Percentiles rank a stretch among this genome's conserved stretches.
These are phyloP conservation scores for Strigamia crassipes DNA, from an alignment of 2,888 invertebrate species.

Conservation along the genomic window DNA sequence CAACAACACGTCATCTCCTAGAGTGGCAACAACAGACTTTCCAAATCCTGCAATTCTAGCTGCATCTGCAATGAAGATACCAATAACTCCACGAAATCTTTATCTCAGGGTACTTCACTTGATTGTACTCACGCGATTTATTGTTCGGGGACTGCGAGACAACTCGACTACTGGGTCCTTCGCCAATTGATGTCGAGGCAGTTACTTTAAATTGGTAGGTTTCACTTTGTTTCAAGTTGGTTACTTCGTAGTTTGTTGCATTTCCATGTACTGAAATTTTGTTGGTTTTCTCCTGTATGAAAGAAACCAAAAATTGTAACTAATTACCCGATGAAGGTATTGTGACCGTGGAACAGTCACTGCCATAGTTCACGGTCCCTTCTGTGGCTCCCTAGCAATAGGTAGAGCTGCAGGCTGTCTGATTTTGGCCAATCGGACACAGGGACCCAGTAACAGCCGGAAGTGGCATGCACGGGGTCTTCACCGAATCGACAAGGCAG, in stretches of 20 bases:
- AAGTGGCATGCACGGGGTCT: too few relatives aligned
- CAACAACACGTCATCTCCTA: conserved; percentile 56
- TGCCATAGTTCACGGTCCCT: too few relatives aligned
- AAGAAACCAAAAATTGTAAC: too few relatives aligned
- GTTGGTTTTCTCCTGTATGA: background rate
- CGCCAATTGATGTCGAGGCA: background rate
- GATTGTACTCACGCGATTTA: background rate
- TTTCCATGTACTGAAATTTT: background rate
- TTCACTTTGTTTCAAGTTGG: background rate
- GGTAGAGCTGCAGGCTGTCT: too few relatives aligned
- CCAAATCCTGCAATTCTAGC: conserved; percentile 59
- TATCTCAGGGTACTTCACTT: too few relatives aligned
- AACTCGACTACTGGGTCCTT: background rate
- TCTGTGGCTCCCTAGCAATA: too few relatives aligned
- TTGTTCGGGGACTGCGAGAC: background rate
- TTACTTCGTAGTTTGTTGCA: background rate
- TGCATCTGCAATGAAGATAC: conserved; percentile 51
- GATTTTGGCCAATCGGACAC: too few relatives aligned
- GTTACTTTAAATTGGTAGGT: background rate
- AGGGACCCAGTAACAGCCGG: too few relatives aligned
- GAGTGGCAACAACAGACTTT: conserved; percentile 53
- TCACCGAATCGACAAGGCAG: too few relatives aligned
- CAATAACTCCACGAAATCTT: too few relatives aligned
- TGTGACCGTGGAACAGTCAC: too few relatives aligned
- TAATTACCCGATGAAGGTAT: too few relatives aligned